These are phyloP conservation scores for Epicauta chinensis DNA, from an alignment of 1,140 invertebrate genomes.

Conservation along the genomic window DNA sequence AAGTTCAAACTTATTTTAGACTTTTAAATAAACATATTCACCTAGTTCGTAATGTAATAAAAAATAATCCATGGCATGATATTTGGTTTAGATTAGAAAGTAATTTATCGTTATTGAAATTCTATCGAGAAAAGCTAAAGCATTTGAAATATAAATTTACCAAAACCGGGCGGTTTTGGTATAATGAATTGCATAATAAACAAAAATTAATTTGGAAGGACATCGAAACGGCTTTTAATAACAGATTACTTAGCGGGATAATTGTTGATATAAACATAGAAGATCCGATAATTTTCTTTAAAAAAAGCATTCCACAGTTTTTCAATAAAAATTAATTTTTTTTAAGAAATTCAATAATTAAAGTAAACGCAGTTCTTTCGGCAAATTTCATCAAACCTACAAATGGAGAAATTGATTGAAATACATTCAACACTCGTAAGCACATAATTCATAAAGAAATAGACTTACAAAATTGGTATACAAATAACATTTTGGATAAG, in stretches of 20 bases:
- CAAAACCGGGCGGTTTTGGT: no score
- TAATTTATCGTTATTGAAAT: no score
- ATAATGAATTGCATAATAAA: neutral
- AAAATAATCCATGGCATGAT: no score
- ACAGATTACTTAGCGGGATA: neutral
- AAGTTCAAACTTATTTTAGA: no score
- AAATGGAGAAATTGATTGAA: neutral
- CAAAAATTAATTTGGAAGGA: neutral
- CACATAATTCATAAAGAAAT: slow-evolving; percentile 10
- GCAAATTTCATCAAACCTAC: slow-evolving; percentile 14
- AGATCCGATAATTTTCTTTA: neutral
- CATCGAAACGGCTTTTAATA: neutral
- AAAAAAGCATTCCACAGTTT: neutral
- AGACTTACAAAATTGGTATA: slow-evolving; percentile 17
- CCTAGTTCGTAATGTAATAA: no score
- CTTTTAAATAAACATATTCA: no score
- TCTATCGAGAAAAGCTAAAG: no score
- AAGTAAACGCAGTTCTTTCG: slow-evolving; percentile 16
- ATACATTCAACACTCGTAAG: slow-evolving; percentile 18
- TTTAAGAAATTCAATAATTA: slow-evolving; percentile 1
- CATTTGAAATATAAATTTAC: no score
- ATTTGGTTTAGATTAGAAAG: no score
- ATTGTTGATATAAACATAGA: neutral
- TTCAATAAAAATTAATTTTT: neutral
- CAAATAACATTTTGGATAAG: slow-evolving; percentile 6